Base-by-base conservation (phyloP, 2,797 vertebrate genomes). In the Meda fulgida region DNA sequence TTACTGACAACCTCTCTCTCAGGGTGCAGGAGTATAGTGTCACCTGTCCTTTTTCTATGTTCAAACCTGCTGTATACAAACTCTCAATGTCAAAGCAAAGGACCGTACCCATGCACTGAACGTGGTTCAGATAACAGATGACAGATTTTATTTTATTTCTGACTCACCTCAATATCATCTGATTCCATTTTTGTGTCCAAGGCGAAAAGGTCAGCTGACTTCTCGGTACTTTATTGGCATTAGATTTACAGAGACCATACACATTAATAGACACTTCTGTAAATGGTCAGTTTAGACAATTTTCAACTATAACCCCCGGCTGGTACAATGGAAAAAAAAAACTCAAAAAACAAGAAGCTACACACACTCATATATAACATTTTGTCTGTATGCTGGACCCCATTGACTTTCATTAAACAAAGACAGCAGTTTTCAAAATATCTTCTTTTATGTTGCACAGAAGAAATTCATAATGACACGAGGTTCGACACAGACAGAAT, bases 1-100 rank as follows among this genome's bases (percentile, higher is more conserved):
- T 87, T 87, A 85, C 86, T 38, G 75, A 83, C 46, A 82, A 87
- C 23, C 21, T 26, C 1, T 75, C 48, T 65, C 53, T 80, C 29
- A 72, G 3, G 53, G 43, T 53, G 29, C 48, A 70, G 9, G 8
- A 53, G 19, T 40, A n/a, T n/a, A 10, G 46, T 38, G 67, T 80
- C 65, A 18, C 11, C 55, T 69, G 67, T 29, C 58, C n/a, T 75
- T 80, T 65, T n/a, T n/a, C 5, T 34, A 36, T 7, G 21, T 55
- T 10, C 31, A 55, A 53, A 40, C 29, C n/a, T 77, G 60, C 26
- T 58, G 38, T 38, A 60, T 13, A 80, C 55, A 73, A 73, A 63
- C 72, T 11, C 23, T 78, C 73, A 83, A 85, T 71, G 86, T 79
- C 84, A 87, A 63, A 58, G 13, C 58, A 48, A 14, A 85, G 55